phyloP scores from a whole-genome alignment of 2,888 invertebrate species.

The Saturnia japonica region DNA sequence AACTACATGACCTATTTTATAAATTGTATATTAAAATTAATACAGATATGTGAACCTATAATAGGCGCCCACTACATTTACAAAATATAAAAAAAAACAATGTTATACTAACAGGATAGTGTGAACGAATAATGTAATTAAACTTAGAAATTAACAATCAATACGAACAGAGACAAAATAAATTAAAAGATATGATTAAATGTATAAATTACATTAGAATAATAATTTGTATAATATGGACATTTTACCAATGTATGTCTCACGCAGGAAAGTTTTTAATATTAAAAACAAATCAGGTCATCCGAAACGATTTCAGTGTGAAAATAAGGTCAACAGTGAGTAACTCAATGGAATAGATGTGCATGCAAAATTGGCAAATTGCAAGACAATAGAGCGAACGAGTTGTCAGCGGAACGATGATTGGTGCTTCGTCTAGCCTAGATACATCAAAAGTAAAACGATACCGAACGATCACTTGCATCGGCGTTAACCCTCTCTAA shows the following conservation, averaged over 20 bases:
- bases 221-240: too few relatives aligned
- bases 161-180: too few relatives aligned
- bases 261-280: neutral
- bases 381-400: constrained; percentile 32
- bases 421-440: constrained; percentile 31
- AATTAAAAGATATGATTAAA: too few relatives aligned
- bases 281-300: constrained; percentile 10
- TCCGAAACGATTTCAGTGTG: constrained; percentile 7
- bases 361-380: constrained; percentile 33
- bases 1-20: too few relatives aligned
- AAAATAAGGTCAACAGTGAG: constrained; percentile 25
- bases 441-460: constrained; percentile 12
- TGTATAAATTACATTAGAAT: too few relatives aligned
- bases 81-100: too few relatives aligned
- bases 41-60: too few relatives aligned
- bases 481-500: neutral
- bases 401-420: constrained; percentile 30
- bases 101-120: neutral
- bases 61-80: too few relatives aligned
- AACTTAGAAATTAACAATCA: neutral
- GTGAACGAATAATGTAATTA: neutral
- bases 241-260: neutral
- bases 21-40: too few relatives aligned
- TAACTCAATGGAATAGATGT: constrained; percentile 29
- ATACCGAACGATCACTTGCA: neutral